Base-by-base conservation (phyloP, 2,797 vertebrate genomes). In the Chlorospingus flavigularis region DNA sequence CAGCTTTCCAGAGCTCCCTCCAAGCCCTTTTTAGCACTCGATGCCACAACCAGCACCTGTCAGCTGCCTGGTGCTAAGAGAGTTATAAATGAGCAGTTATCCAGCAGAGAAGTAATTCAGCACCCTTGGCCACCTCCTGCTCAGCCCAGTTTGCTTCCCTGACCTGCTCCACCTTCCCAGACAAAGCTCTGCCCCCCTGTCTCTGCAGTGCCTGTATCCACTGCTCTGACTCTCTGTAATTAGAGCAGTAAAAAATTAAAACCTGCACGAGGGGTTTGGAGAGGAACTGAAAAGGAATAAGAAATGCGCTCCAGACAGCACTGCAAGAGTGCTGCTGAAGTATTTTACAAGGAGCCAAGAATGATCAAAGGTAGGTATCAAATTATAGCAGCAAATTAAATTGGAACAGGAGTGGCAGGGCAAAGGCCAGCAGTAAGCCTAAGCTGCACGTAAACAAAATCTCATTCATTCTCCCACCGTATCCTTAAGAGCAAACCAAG, bases 31-130 rank as follows among this genome's bases (percentile, higher is more conserved):
- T 19, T 7, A 45, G 61, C 33, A 13, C 47, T 1, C 7, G n/a
- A 48, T 35, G 61, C 48, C n/a, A 1, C 26, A 53, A 50, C 3
- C 39, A 57, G 19, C 39, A 37, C 43, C 35, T 30, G n/a, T 7
- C 65, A 80, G 63, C 37, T 58, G 31, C 54, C 39, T 11, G 7
- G 16, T 7, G 53, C 13, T 37, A 13, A 20, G 21, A 13, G 50
- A 28, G 39, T 14, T 50, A 13, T 1, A 45, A 71, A 60, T 0
- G 0, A 57, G 57, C 42, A 50, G 25, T 7, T 15, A 40, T 31
- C 7, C 39, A 57, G 47, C 24, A 58, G 57, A 58, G 57, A 23
- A 65, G 21, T 3, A n/a, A 74, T 26, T 40, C 28, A 21, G 60
- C 42, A 57, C 17, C 78, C n/a, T 10, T 10, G 26, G 39, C 8